Base-by-base conservation (phyloP, 1,140 invertebrate genomes). In the Drosophila lacteicornis region DNA sequence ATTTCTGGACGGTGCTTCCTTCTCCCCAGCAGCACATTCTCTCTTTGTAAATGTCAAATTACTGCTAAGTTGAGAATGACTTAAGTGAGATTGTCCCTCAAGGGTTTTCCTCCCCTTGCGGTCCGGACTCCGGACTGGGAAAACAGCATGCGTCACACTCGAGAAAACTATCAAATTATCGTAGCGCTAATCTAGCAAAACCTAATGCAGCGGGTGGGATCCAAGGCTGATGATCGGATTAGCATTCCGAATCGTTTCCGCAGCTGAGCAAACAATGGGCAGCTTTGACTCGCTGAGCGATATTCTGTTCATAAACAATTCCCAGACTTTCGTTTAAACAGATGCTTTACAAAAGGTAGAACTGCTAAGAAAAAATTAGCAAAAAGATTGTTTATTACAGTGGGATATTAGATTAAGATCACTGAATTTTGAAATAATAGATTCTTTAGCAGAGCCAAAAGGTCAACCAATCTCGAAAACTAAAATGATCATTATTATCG, bases 201-300 rank as follows among this genome's bases (percentile, higher is more conserved):
- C 22, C 22, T 6, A 55, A 12, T n/a, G 42, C 27, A 56, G 15
- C 33, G 33, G 36, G 15, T 22, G 69, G 69, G 57, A 43, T 38
- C 38, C 30, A 42, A 42, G 15, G 27, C 11, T n/a, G n/a, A 22
- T 1, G 13, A 45, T 56, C 30, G 13, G 49, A 61, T 50, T 49
- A 57, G 19, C 58, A 56, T 40, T 46, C 58, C 13, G 15, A 62
- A 58, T 59, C n/a, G 27, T 33, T 61, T 68, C 38, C 59, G 17
- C 78, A 83, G 81, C 81, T 83, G 66, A 13, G 11, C 58, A 83
- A 76, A 79, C 58, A 79, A 43, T 22, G 45, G n/a, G 25, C 11
- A 45, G 43, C 12, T 63, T 43, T 27, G 46, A 12, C 36, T 22
- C 43, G 40, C 15, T 17, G 4, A 11, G 19, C 42, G 3, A 8